Evolutionary conservation across 2,888 invertebrate species (phyloP), one percentile per base, ranked within the genome.

Genomic region (Caenorhabditis japonica): DNA sequence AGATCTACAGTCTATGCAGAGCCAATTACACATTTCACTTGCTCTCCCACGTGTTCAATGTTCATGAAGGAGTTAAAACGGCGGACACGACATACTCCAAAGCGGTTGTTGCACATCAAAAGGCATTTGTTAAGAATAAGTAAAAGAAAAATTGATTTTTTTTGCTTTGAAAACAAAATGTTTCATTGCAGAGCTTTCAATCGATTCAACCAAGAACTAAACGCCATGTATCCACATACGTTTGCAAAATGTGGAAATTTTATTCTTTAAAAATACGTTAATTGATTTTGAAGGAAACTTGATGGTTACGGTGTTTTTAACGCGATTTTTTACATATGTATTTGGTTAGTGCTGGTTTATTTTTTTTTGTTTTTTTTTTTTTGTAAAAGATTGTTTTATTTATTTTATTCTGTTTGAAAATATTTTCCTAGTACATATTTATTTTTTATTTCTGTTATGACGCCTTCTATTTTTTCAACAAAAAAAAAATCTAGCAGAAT

Each of bases 1-100:
- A 64, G 64, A 30, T 71, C 17, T 81, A 79, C 43, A 77, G 75
- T 36, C 52, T 78, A 10, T 81, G 81, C 36, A 60, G 81, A 10
- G 79, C 79, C 10, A 70, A 72, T 10, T 81, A 75, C 46, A 70
- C 56, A 1, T 81, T 79, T 49, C 55, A 69, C 10, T 51, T 81
- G 5, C 51, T 68, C 7, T 72, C 79, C 0, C 77, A 76, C 38
- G 69, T 72, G 0, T 81, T 81, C 51, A 73, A 81, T 46, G 77
- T 81, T 5, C 79, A 79, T 39, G 30, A 59, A 25, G 79, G 79
- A 4, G 46, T 79, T n/a, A 79, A 79, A 34, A 25, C 27, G 4
- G 41, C 25, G 21, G 66, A 73, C 13, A 73, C 77, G 0, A 41
- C n/a, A 21, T 56, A 75, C 21, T 70, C 77, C 3, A 51, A 55